phyloP scores from a whole-genome alignment of 2,797 vertebrate genomes.

The Pyrocephalus nanus region DNA sequence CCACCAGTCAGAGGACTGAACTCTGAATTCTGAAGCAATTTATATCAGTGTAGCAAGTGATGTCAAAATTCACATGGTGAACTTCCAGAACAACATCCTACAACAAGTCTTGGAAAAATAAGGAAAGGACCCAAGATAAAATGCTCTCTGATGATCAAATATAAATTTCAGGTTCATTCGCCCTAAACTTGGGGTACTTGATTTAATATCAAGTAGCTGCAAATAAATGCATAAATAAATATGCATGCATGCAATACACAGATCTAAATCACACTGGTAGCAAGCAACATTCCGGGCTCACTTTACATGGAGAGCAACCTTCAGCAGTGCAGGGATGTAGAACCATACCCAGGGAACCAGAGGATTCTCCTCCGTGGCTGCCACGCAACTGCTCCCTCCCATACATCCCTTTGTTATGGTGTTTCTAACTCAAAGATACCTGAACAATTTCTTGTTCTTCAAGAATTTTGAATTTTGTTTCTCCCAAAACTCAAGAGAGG shows the following conservation, averaged over 20 bases:
- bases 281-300: not conserved
- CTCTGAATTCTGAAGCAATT: not conserved
- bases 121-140: not conserved
- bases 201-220: not conserved
- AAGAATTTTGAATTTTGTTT: not conserved
- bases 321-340: not conserved
- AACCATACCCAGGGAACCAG: not conserved
- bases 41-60: not conserved
- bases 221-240: not conserved
- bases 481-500: not conserved
- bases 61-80: not conserved
- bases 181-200: not conserved
- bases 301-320: not conserved
- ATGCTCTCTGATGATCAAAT: not conserved
- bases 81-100: not conserved
- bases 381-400: not conserved
- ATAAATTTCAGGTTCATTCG: not conserved
- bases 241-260: not conserved
- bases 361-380: not conserved
- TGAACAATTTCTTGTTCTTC: not conserved
- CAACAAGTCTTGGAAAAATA: not conserved
- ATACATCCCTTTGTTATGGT: not conserved
- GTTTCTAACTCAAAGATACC: not conserved
- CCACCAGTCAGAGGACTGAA: not conserved
- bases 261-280: not conserved